A percentile compares a stretch with the other conserved stretches of the same genome.
phyloP scores from a whole-genome alignment of 2,888 invertebrate species.

The Caenorhabditis sinica region DNA sequence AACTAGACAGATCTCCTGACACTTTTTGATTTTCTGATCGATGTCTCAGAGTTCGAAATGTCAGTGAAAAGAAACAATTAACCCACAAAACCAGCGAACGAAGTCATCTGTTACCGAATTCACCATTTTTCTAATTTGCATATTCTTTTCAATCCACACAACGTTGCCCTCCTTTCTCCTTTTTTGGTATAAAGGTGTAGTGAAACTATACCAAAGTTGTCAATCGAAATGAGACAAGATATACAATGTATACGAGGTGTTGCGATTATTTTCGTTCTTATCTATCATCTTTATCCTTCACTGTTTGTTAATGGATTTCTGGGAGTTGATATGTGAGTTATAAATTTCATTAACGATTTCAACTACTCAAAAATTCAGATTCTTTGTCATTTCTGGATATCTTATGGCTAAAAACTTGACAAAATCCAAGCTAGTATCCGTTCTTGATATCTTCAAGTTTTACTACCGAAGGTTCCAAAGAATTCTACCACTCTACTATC shows the following conservation, averaged over 20 bases:
- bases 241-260: conserved; percentile 61
- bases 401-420: conserved; percentile 60
- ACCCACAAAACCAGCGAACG: conserved; percentile 58
- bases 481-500: conserved; percentile 62
- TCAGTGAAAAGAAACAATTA: conserved; percentile 31
- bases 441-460: conserved; percentile 31
- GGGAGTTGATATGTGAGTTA: conserved; percentile 62
- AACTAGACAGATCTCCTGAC: not conserved
- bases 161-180: conserved; percentile 27
- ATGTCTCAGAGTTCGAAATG: conserved; percentile 19
- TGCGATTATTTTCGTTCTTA: conserved; percentile 54
- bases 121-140: conserved; percentile 30
- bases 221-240: conserved; percentile 41
- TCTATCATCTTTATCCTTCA: conserved; percentile 54
- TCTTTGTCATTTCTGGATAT: conserved; percentile 66
- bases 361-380: conserved; percentile 17
- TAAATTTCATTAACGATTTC: not conserved
- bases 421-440: conserved; percentile 17
- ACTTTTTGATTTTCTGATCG: conserved; percentile 2
- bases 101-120: conserved; percentile 8
- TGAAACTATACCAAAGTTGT: not conserved
- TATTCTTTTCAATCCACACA: conserved; percentile 23
- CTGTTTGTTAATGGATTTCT: conserved; percentile 64
- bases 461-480: conserved; percentile 54
- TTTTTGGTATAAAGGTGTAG: conserved; percentile 35